Conservation (phyloP, 1,140 invertebrate genomes). For the Galendromus occidentalis region DNA sequence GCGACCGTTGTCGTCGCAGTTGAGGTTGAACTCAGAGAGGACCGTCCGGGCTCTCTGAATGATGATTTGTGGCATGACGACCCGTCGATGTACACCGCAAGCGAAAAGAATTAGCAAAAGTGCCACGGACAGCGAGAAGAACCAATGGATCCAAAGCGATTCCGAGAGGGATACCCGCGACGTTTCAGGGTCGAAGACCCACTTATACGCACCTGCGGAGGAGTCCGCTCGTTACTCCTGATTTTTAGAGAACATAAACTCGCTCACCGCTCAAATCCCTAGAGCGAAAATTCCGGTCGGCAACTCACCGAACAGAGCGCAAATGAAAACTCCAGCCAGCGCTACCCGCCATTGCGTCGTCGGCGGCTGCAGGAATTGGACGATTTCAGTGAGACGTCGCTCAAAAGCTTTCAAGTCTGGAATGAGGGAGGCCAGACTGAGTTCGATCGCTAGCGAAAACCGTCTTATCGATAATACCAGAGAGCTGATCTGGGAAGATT, state of each 20-base stretch:
- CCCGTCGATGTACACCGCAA: constrained; percentile 75
- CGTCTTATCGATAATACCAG: too few relatives aligned
- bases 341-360: constrained; percentile 65
- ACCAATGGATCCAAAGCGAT: constrained; percentile 81
- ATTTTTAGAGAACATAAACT: constrained; percentile 10
- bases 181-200: constrained; percentile 76
- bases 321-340: neutral
- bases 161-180: constrained; percentile 60
- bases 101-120: constrained; percentile 63
- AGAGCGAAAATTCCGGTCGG: too few relatives aligned
- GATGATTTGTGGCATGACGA: constrained; percentile 88
- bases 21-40: constrained; percentile 88
- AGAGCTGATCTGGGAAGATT: too few relatives aligned
- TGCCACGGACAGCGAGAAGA: constrained; percentile 76
- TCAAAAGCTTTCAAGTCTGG: constrained; percentile 92
- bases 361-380: constrained; percentile 69
- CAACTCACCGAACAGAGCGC: neutral
- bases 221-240: too few relatives aligned
- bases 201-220: constrained; percentile 58
- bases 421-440: constrained; percentile 27
- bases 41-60: constrained; percentile 67
- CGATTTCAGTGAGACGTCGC: constrained; percentile 82
- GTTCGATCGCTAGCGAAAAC: neutral
- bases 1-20: constrained; percentile 86
- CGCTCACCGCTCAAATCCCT: too few relatives aligned